A percentile compares a stretch with the other conserved stretches of the same genome.
Evolutionary conservation across 2,888 invertebrate genomes (phyloP).

Genomic region (Cosmopolites sordidus): DNA sequence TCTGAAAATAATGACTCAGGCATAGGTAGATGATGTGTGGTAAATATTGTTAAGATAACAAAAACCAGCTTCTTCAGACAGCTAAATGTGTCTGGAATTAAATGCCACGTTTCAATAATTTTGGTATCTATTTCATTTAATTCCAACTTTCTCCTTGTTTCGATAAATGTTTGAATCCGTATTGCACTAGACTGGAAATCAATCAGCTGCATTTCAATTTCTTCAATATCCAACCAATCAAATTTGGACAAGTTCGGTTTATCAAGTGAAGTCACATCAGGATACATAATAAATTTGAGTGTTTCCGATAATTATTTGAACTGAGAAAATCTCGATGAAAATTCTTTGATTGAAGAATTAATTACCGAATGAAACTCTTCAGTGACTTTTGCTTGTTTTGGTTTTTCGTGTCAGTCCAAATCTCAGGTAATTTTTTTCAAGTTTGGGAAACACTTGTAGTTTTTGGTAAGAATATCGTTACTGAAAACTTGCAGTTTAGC

Average conservation of each 20-base stretch:
- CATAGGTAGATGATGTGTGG: constrained; percentile 10
- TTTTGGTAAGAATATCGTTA: no score
- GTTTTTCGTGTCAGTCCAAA: not conserved
- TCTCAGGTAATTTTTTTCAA: no score
- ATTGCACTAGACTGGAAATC: constrained; percentile 25
- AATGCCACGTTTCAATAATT: constrained; percentile 21
- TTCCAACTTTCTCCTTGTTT: constrained; percentile 24
- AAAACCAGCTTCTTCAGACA: constrained; percentile 12
- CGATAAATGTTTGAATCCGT: constrained; percentile 28
- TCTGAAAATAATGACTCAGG: constrained; percentile 19
- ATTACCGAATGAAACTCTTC: not conserved
- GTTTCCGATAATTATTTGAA: constrained; percentile 1
- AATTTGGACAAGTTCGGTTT: constrained; percentile 26
- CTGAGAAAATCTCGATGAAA: not conserved
- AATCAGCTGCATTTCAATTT: no score
- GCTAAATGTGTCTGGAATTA: constrained; percentile 11
- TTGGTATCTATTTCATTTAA: constrained; percentile 22
- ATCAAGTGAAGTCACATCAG: no score
- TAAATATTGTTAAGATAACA: constrained; percentile 24
- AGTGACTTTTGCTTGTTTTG: not conserved
- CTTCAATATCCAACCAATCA: constrained; percentile 25
- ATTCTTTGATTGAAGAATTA: constrained; percentile 2
- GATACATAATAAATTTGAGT: no score
- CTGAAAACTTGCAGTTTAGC: no score
- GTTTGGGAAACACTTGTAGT: no score